These are phyloP conservation scores for Amphimedon queenslandica DNA, from an alignment of 37 sponge, comb jelly and placozoan genomes.

Conservation along the genomic window DNA sequence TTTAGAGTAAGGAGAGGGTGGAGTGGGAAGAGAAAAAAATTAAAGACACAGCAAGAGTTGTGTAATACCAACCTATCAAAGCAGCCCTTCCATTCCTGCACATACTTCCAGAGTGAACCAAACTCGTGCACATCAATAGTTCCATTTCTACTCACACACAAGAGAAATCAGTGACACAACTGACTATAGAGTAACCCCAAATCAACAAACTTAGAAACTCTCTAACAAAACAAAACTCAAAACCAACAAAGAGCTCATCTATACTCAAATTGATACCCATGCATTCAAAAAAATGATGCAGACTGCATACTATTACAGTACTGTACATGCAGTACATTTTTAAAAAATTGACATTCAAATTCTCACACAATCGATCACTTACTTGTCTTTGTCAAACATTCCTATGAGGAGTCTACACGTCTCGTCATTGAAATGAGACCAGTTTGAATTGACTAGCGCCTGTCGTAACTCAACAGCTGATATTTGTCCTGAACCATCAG, in stretches of 20 bases:
- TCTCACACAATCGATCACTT: background rate
- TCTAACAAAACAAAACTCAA: background rate
- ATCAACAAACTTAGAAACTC: background rate
- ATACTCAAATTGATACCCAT: too few species aligned
- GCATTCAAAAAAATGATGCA: too few species aligned
- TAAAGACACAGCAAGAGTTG: background rate
- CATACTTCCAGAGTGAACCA: conserved; percentile 86
- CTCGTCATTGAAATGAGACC: conserved; percentile 88
- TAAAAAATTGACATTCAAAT: background rate
- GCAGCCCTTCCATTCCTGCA: conserved; percentile 86
- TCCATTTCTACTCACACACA: conserved; percentile 50
- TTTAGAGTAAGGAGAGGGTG: background rate
- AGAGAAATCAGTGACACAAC: background rate
- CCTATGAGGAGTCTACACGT: conserved; percentile 89
- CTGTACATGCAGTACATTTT: background rate
- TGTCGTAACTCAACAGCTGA: conserved; percentile 71
- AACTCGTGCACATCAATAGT: conserved; percentile 90
- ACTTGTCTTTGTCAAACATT: conserved; percentile 88
- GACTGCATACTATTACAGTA: too few species aligned
- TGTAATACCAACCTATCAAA: conserved; percentile 71
- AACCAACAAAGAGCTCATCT: background rate
- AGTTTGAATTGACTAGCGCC: conserved; percentile 87
- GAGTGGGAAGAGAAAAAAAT: too few species aligned
- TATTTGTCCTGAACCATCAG: conserved; percentile 67
- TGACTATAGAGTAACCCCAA: background rate